phyloP scores from a whole-genome alignment of 30 jellyfish, hydroid and myxozoan genomes.

The Catostylus mosaicus region DNA sequence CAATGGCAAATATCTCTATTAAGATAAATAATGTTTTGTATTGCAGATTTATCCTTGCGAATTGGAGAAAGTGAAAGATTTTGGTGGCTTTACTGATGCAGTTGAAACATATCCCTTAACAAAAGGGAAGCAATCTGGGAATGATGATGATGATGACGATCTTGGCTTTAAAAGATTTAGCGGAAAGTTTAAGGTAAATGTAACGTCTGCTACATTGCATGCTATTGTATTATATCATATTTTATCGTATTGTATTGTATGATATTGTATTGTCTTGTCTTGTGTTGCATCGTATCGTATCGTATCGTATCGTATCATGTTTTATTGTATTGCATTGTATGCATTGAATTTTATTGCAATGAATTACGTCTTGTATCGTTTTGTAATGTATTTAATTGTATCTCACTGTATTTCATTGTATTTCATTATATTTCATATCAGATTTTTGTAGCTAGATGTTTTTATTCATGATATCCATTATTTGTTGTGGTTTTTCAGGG shows the following conservation, averaged over 20 bases:
- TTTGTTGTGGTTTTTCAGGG: slow-evolving; percentile 15
- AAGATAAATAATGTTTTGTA: too few species aligned
- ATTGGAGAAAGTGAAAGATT: slow-evolving; percentile 69
- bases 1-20: too few species aligned
- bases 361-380: too few species aligned
- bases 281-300: neutral
- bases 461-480: neutral
- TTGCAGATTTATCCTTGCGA: slow-evolving; percentile 76
- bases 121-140: slow-evolving; percentile 12
- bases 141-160: slow-evolving; percentile 58
- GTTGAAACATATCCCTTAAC: slow-evolving; percentile 61
- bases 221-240: neutral
- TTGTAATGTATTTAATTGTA: too few species aligned
- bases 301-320: neutral
- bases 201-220: neutral
- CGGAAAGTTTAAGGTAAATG: slow-evolving; percentile 84
- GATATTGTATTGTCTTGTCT: neutral
- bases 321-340: too few species aligned
- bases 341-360: too few species aligned
- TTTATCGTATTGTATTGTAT: neutral
- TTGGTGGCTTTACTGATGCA: slow-evolving; percentile 74
- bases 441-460: too few species aligned
- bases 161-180: slow-evolving; percentile 45
- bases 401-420: too few species aligned
- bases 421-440: too few species aligned